Evolutionary conservation across 2,888 invertebrate species (phyloP), one percentile per base, ranked within the genome.

Genomic region (Sipha maydis): DNA sequence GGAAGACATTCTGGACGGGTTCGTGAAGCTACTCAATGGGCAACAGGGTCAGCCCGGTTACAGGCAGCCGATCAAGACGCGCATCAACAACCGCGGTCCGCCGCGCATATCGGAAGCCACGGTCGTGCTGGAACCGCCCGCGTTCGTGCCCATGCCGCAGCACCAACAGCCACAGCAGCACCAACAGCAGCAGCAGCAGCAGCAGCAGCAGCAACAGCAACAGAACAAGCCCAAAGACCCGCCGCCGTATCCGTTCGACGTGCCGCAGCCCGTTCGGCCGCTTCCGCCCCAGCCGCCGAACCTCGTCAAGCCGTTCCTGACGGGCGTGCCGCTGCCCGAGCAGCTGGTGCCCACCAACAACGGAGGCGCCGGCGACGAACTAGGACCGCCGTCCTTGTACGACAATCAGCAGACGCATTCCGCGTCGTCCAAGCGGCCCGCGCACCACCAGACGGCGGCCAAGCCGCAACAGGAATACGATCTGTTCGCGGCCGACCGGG

Each of bases 61-160:
- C 89, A 95, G 95, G 4, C 93, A 96, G 25, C 96, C 96, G 0
- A 92, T 95, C 91, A 94, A 94, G 41, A 95, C 95, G 5, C 93
- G 97, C 90, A 97, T 98, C 28, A 98, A 98, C 91, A 97, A 98
- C 91, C 93, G 98, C 89, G 97, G 97, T 0, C 98, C 97, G 0
- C 97, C 97, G 0, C 94, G 96, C 90, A 96, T 97, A 90, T 95
- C 96, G 0, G 96, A 97, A 90, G 93, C 95, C 75, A 94, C 95
- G 0, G 90, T 96, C 54, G 95, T 95, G 89, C 94, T 94, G 90
- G 95, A 95, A 90, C 92, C 93, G 0, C 93, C 93, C 19, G 93
- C 93, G 90, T 85, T 88, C 75, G 86, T 89, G 41, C 89, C 89
- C 21, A 88, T 88, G 88, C 88, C 88, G 31, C 88, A 75, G 21